These are phyloP conservation scores for Neuroterus valhalla DNA, from an alignment of 1,140 invertebrate species.

Conservation along the genomic window DNA sequence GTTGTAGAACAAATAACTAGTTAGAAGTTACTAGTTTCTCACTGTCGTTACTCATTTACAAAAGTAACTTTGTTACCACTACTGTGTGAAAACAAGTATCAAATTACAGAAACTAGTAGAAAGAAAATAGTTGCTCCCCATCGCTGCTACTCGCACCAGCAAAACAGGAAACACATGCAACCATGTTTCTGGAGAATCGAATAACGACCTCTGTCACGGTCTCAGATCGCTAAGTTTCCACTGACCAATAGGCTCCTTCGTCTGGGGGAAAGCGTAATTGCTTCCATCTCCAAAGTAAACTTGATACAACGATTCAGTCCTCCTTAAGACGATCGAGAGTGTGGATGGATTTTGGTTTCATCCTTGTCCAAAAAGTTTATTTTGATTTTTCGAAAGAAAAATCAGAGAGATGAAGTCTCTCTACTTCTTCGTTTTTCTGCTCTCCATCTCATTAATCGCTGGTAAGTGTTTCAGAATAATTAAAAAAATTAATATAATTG, in stretches of 20 bases:
- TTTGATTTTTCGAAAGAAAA: background rate
- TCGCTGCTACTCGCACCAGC: too few relatives aligned
- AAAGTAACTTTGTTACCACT: too few relatives aligned
- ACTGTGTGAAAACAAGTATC: too few relatives aligned
- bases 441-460: conserved; percentile 43
- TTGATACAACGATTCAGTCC: conserved; percentile 43
- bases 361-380: background rate
- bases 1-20: too few relatives aligned
- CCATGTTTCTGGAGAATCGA: conserved; percentile 10
- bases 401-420: conserved; percentile 41
- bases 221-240: background rate
- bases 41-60: too few relatives aligned
- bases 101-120: too few relatives aligned
- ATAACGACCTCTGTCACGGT: conserved; percentile 38
- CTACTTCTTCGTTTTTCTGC: conserved; percentile 43
- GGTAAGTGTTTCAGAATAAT: conserved; percentile 39
- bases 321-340: conserved; percentile 38
- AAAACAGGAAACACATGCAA: too few relatives aligned
- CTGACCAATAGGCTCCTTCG: conserved; percentile 40
- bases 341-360: background rate
- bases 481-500: background rate
- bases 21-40: too few relatives aligned
- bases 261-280: conserved; percentile 53
- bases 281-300: background rate
- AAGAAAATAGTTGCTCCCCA: too few relatives aligned